Evolutionary conservation across 2,888 invertebrate genomes (phyloP), one percentile per base, ranked within the genome.

Genomic region (Linnaemya tessellans): DNA sequence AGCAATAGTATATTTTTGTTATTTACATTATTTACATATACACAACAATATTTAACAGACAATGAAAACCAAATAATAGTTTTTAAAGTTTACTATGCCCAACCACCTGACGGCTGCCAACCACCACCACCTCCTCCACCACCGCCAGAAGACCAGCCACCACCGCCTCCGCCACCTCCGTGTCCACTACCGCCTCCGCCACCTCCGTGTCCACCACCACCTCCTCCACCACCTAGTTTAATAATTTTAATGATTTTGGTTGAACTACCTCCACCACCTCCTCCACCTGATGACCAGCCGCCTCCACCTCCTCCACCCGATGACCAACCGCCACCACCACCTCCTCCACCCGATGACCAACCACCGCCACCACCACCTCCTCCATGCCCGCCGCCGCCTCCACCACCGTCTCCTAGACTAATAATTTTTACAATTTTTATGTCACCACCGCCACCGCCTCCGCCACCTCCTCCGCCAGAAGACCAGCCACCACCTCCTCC

Each of bases 51-150:
- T 70, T 38, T 41, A 77, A 77, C 20, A 71, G 49, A 41, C n/a
- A 68, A 62, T 11, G 18, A 62, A 64, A 62, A 20, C 8, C 38
- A 38, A 46, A 41, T 4, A 49, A 54, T 38, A 70, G 2, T 38
- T 56, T 1, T 46, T 49, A 15, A 38, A 54, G n/a, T 41, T 25
- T 0, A 13, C 87, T 87, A 91, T 77, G 90, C 91, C 91, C 90
- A 91, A 62, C 87, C 88, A 9, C 88, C 88, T 10, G 88, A 85
- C 70, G 88, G 87, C 64, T 88, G 86, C 88, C 88, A 88, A 8
- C 88, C 88, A 71, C 88, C 87, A 18, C 88, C 88, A 22, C 88
- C 88, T 71, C 68, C 87, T 38, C 88, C 86, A 8, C 87, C 86
- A 7, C 87, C 86, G 35, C 88, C 88, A 5, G 88, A 84, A 68